A percentile compares a stretch with the other conserved stretches of the same genome.
phyloP scores from a whole-genome alignment of 2,888 invertebrate genomes.

The Cephus pygmeus region DNA sequence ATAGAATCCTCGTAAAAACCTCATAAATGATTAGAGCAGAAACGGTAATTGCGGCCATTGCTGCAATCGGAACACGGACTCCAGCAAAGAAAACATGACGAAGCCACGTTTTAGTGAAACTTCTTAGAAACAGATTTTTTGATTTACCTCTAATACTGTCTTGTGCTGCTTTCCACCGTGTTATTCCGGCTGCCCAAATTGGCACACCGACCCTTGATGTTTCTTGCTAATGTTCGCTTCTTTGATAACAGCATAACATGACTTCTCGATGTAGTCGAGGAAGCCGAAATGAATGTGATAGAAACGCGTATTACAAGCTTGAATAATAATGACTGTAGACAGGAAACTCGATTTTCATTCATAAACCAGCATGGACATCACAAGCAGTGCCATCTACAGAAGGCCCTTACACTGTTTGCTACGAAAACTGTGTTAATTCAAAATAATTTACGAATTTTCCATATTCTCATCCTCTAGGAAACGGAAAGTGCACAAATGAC shows the following conservation, averaged over 20 bases:
- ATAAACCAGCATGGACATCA: background rate
- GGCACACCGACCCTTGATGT: background rate
- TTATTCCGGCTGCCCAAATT: background rate
- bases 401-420: background rate
- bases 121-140: background rate
- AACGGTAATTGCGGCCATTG: slow-evolving; percentile 1
- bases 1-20: background rate
- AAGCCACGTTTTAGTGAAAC: background rate
- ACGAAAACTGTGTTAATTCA: background rate
- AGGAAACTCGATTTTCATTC: background rate
- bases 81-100: background rate
- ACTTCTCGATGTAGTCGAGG: background rate
- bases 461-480: background rate
- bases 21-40: background rate
- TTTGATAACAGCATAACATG: background rate
- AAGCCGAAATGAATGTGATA: background rate
- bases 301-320: background rate
- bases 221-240: background rate
- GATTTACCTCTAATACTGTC: background rate
- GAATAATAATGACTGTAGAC: background rate
- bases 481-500: background rate
- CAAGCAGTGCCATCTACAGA: background rate
- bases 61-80: background rate
- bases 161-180: background rate
- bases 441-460: background rate